Evolutionary conservation across 1,140 invertebrate genomes (phyloP).

Genomic region (Akabosia matsudoensis): DNA sequence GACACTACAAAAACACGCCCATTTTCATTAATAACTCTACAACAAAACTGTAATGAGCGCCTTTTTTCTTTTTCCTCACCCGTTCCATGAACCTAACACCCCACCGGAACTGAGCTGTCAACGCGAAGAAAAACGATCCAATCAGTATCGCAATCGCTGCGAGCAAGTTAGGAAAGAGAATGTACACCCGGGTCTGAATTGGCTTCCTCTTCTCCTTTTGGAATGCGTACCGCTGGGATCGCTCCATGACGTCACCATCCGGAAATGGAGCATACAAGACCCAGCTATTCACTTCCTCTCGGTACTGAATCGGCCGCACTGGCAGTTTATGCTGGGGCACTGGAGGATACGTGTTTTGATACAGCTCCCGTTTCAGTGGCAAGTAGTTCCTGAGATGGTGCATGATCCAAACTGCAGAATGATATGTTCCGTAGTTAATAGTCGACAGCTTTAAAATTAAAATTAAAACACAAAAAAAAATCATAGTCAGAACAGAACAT

Average conservation of each 20-base stretch:
- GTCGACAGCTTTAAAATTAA: constrained; percentile 48
- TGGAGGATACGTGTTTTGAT: constrained; percentile 60
- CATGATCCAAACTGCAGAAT: constrained; percentile 71
- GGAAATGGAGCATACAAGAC: constrained; percentile 71
- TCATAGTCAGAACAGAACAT: neutral
- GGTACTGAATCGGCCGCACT: constrained; percentile 60
- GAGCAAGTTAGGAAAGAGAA: constrained; percentile 51
- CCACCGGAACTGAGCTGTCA: constrained; percentile 63
- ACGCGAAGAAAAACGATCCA: constrained; percentile 59
- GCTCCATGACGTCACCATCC: constrained; percentile 71
- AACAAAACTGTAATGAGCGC: neutral
- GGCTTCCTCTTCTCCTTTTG: constrained; percentile 66
- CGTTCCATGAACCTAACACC: constrained; percentile 64
- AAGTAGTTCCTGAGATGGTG: constrained; percentile 61
- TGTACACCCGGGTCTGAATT: constrained; percentile 63
- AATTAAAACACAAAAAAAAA: neutral
- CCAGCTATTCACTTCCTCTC: constrained; percentile 61
- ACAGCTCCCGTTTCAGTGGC: constrained; percentile 64
- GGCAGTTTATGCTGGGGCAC: constrained; percentile 45
- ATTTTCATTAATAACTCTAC: neutral
- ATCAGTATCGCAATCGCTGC: constrained; percentile 55
- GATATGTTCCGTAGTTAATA: constrained; percentile 75
- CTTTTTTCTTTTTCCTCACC: constrained; percentile 50
- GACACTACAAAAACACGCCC: constrained; percentile 56
- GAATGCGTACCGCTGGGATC: constrained; percentile 71